Evolutionary conservation across 2,797 vertebrate species (phyloP).

Genomic region (Amphiprion clarkii): DNA sequence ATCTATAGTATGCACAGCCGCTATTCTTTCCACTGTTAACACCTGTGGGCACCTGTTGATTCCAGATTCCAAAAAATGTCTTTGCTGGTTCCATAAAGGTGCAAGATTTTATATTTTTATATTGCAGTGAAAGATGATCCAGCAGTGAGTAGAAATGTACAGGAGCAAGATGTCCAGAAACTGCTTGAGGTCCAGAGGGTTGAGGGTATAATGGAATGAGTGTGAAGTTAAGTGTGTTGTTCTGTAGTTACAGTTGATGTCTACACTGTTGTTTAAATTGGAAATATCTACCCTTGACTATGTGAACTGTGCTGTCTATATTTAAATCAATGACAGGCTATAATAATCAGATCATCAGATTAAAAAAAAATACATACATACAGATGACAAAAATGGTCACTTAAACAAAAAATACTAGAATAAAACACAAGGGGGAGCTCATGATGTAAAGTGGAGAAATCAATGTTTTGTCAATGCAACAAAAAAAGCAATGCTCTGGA

Average conservation of each 20-base stretch:
- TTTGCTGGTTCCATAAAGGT: too few species aligned
- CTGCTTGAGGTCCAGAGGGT: too few species aligned
- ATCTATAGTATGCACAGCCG: too few species aligned
- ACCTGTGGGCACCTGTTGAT: too few species aligned
- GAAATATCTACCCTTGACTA: background rate
- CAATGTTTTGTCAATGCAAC: too few species aligned
- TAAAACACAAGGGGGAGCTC: constrained; percentile 41
- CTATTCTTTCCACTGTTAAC: too few species aligned
- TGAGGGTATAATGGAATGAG: background rate
- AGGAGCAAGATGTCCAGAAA: too few species aligned
- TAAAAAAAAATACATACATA: background rate
- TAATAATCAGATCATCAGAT: too few species aligned
- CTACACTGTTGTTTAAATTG: background rate
- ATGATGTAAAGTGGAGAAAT: background rate
- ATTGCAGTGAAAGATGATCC: too few species aligned
- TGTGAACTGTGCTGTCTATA: background rate
- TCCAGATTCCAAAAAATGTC: too few species aligned
- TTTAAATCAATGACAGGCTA: background rate
- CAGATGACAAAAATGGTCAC: background rate
- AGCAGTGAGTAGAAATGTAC: too few species aligned
- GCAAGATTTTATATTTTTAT: too few species aligned
- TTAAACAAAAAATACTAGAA: background rate
- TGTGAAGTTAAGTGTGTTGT: background rate
- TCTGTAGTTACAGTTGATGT: background rate
- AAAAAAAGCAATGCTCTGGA: background rate